Conservation (phyloP, 2,888 invertebrate genomes). For the Eristalis pertinax region DNA sequence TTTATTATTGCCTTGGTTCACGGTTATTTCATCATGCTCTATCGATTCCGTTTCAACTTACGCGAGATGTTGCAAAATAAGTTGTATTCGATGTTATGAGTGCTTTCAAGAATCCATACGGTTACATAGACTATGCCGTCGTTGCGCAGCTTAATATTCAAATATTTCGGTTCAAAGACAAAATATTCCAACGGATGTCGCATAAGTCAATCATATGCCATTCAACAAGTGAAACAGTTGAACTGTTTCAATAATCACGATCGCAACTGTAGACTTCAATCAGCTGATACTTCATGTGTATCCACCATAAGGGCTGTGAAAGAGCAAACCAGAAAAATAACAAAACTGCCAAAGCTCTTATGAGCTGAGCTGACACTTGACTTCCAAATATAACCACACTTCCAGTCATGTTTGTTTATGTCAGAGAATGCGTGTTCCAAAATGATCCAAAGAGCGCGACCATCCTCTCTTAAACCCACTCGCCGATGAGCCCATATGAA, state of each 20-base stretch:
- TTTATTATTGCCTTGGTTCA: too few species aligned
- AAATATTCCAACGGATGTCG: too few species aligned
- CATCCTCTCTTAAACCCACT: slow-evolving; percentile 12
- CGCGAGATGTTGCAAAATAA: too few species aligned
- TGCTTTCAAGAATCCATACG: too few species aligned
- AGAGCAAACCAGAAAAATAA: slow-evolving; percentile 15
- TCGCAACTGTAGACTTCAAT: neutral
- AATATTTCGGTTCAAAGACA: too few species aligned
- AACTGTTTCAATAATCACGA: neutral
- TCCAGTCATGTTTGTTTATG: slow-evolving; percentile 39
- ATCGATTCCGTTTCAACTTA: too few species aligned
- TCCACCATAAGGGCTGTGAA: neutral
- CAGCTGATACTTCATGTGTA: slow-evolving; percentile 33
- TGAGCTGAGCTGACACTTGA: slow-evolving; percentile 23
- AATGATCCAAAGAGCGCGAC: neutral
- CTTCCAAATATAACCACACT: slow-evolving; percentile 16
- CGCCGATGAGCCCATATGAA: neutral
- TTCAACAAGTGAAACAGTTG: neutral
- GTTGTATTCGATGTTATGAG: too few species aligned
- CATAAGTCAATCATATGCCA: neutral
- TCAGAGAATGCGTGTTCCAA: slow-evolving; percentile 1
- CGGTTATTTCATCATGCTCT: too few species aligned
- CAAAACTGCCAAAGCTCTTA: slow-evolving; percentile 8
- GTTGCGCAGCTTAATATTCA: too few species aligned
- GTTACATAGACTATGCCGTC: too few species aligned